Evolutionary conservation across 2,797 vertebrate species (phyloP), one percentile per base, ranked within the genome.

Genomic region (Tauraco hartlaubi): DNA sequence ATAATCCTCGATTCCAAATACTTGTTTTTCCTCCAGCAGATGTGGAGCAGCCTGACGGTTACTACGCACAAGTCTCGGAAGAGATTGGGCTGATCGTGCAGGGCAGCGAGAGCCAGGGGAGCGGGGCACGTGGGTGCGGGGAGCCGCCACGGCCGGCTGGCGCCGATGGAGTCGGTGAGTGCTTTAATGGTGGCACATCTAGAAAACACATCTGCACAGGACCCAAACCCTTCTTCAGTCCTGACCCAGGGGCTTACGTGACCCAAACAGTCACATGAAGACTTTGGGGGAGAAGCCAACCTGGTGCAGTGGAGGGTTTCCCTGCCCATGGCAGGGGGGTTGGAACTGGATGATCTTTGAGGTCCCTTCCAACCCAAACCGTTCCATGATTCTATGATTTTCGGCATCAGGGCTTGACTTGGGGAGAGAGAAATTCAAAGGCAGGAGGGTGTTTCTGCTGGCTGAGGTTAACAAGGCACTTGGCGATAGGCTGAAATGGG

Each of bases 21-120:
- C 1, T 3, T 11, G 26, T 4, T 64, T 29, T 54, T 23, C 46
- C 78, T 31, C 69, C 44, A 31, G 51, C 76, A 93, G 97, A 52
- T 1, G 85, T 0, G 29, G 76, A 96, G 39, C 85, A 44, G 78
- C 91, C 83, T 0, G 92, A 97, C 0, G 92, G 92, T 1, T 99
- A 98, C 95, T 99, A 98, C 58, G 93, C 98, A 4, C 98, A 94
- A 14, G 97, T 99, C 59, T 97, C 99, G 0, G 97, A 98, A 56
- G 99, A 99, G 96, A 94, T 98, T 7, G 97, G 98, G 59, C 97
- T 93, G 94, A 98, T 99, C 5, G 97, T 98, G 49, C 97, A 98
- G 21, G 98, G 92, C 63, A 67, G 74, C 0, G 90, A 96, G 63
- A 49, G 76, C 77, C 62, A 35, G 14, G 55, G 13, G 16, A 54